phyloP scores from a whole-genome alignment of 2,113 vertebrate species.

The Thermophis baileyi region DNA sequence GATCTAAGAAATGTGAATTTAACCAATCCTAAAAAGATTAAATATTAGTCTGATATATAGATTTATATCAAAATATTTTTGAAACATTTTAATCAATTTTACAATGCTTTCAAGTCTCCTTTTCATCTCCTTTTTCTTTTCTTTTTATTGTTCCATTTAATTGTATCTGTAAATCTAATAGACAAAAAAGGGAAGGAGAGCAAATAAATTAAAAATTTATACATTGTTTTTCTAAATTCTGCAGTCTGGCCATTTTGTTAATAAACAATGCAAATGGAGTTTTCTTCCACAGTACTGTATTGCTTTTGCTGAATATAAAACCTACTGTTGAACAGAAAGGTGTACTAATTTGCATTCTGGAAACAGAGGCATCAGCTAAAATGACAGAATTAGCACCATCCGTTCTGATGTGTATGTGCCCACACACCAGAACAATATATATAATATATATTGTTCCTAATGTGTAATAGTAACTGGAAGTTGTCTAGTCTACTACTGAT shows the following conservation, averaged over 20 bases:
- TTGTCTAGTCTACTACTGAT: slow-evolving; percentile 26
- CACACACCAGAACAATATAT: neutral
- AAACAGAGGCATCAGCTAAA: slow-evolving; percentile 37
- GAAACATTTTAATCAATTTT: neutral
- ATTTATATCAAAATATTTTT: neutral
- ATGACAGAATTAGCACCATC: slow-evolving; percentile 27
- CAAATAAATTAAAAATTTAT: slow-evolving; percentile 57
- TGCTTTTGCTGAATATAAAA: slow-evolving; percentile 30
- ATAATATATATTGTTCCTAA: slow-evolving; percentile 36
- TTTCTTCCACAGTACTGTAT: slow-evolving; percentile 39
- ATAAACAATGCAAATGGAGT: slow-evolving; percentile 53
- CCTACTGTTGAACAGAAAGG: neutral
- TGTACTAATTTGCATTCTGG: slow-evolving; percentile 41
- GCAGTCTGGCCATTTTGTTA: slow-evolving; percentile 52
- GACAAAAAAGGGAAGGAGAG: neutral
- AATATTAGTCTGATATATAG: neutral
- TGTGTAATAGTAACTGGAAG: slow-evolving; percentile 57
- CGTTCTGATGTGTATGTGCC: neutral
- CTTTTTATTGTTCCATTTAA: neutral
- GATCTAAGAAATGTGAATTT: neutral
- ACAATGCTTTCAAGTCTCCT: neutral
- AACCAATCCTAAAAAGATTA: neutral
- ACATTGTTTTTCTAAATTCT: slow-evolving; percentile 33
- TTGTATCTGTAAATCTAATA: slow-evolving; percentile 20
- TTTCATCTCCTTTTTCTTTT: neutral